A percentile compares a stretch with the other conserved stretches of the same genome.
phyloP scores from a whole-genome alignment of 2,113 vertebrate genomes.

The Pogona vitticeps region DNA sequence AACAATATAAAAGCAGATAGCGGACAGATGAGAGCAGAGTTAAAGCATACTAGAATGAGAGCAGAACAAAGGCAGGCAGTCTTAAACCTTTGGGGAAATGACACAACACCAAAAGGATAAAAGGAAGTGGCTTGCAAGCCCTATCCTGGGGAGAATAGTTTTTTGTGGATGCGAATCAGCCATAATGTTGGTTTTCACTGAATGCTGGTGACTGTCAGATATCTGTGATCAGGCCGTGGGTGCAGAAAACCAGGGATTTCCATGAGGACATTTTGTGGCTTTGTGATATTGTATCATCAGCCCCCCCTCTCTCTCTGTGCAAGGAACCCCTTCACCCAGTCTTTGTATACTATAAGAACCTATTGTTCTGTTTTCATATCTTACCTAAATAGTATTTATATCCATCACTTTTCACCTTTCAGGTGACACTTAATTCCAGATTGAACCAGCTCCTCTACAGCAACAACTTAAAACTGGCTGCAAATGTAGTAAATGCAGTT shows the following conservation, averaged over 20 bases:
- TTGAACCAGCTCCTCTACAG: background rate
- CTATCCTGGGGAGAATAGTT: no score
- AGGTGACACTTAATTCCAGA: background rate
- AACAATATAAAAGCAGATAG: no score
- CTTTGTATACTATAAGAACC: background rate
- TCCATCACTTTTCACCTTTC: background rate
- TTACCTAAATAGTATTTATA: background rate
- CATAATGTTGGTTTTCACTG: no score
- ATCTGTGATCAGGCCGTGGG: no score
- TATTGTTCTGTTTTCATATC: background rate
- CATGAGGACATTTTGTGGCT: background rate
- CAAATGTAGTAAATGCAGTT: constrained; percentile 1
- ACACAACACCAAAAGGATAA: no score
- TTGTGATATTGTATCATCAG: background rate
- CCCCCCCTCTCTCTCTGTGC: background rate
- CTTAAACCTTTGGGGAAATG: no score
- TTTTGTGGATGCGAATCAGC: no score
- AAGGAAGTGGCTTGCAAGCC: no score
- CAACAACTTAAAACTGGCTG: background rate
- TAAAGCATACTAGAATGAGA: no score
- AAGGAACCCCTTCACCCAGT: background rate
- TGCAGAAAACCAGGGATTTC: background rate
- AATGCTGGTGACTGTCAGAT: no score
- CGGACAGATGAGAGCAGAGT: no score
- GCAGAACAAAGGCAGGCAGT: no score